Conservation (phyloP, 2,113 vertebrate genomes). For the Crotalus tigris region DNA sequence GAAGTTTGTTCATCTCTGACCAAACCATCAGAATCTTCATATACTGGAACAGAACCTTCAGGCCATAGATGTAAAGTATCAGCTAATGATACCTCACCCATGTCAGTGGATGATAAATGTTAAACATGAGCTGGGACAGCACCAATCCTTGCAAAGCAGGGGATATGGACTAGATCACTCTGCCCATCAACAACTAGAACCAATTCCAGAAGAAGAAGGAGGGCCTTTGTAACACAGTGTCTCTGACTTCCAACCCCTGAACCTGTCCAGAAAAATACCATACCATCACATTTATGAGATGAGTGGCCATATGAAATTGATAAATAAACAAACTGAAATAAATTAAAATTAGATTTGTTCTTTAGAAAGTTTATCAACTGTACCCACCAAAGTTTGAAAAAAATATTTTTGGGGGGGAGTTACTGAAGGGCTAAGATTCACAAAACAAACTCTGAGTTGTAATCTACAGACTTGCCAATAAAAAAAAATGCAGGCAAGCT, state of each 20-base stretch:
- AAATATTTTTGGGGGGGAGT: neutral
- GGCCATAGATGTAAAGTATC: neutral
- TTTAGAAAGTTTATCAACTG: neutral
- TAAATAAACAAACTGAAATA: neutral
- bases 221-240: neutral
- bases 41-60: neutral
- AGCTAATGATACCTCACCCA: neutral
- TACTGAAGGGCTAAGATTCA: neutral
- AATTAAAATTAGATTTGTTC: neutral
- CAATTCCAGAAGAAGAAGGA: neutral
- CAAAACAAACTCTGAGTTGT: neutral
- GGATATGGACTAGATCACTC: neutral
- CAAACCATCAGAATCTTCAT: neutral
- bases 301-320: neutral
- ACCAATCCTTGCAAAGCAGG: neutral
- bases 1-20: neutral
- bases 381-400: neutral
- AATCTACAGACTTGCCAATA: neutral
- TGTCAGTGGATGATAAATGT: neutral
- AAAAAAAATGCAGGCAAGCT: neutral
- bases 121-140: neutral
- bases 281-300: neutral
- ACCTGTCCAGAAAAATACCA: neutral
- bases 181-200: neutral
- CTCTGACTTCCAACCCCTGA: neutral